A percentile compares a stretch with the other conserved stretches of the same genome.
These are phyloP conservation scores for Dione vanillae DNA, from an alignment of 2,888 invertebrate species.

Conservation along the genomic window DNA sequence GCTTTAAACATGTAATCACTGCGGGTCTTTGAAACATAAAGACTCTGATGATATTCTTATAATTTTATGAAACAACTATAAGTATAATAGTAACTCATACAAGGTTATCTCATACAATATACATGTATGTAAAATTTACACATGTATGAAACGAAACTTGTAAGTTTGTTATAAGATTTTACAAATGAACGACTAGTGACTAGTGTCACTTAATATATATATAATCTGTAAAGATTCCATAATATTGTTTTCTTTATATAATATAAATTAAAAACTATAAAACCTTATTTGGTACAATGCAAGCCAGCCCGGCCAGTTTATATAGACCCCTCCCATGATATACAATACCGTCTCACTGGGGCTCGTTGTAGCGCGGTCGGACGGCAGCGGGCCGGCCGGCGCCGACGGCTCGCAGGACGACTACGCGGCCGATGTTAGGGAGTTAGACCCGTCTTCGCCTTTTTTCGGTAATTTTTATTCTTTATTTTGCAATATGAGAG, in stretches of 20 bases:
- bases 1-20: constrained; percentile 11
- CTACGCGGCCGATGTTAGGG: constrained; percentile 78
- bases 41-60: neutral
- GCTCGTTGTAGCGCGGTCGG: constrained; percentile 76
- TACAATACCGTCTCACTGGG: constrained; percentile 32
- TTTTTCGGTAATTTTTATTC: constrained; percentile 75
- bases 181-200: neutral
- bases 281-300: neutral
- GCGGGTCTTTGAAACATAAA: constrained; percentile 3
- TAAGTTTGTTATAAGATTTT: neutral
- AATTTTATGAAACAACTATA: neutral
- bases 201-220: too few relatives aligned
- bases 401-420: constrained; percentile 72
- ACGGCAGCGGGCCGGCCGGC: constrained; percentile 71
- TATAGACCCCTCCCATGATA: neutral
- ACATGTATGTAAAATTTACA: too few relatives aligned
- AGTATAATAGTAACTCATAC: neutral
- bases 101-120: too few relatives aligned
- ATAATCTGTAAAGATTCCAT: neutral
- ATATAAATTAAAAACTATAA: neutral
- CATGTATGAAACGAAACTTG: neutral
- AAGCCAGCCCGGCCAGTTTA: neutral
- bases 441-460: constrained; percentile 80
- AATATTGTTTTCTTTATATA: neutral
- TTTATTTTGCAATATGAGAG: constrained; percentile 56